phyloP scores from a whole-genome alignment of 2,888 invertebrate genomes.

The Drosophila paramelanica region DNA sequence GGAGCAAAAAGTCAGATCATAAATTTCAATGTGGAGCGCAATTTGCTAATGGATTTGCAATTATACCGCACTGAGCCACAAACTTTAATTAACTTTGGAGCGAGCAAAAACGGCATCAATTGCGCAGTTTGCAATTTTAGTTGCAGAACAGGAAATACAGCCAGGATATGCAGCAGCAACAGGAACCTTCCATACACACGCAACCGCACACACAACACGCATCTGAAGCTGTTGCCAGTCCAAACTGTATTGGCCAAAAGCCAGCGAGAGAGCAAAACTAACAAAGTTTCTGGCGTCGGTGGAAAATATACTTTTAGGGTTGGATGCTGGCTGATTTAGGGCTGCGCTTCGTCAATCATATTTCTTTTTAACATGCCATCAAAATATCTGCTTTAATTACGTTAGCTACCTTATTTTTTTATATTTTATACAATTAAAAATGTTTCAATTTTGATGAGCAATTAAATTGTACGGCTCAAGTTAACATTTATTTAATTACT shows the following conservation, averaged over 20 bases:
- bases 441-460: slow-evolving; percentile 20
- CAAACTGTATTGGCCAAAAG: slow-evolving; percentile 22
- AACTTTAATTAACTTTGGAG: slow-evolving; percentile 18
- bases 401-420: neutral
- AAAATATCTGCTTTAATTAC: slow-evolving; percentile 11
- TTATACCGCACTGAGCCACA: slow-evolving; percentile 5
- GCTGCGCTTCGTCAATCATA: slow-evolving; percentile 5
- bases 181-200: neutral
- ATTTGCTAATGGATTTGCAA: slow-evolving; percentile 11
- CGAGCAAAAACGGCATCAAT: neutral
- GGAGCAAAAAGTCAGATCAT: neutral
- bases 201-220: slow-evolving; percentile 10
- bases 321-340: neutral
- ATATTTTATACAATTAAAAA: neutral
- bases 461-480: slow-evolving; percentile 9
- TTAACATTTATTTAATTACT: slow-evolving; percentile 6
- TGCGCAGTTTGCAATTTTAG: slow-evolving; percentile 19
- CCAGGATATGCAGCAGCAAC: slow-evolving; percentile 7
- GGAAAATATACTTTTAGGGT: neutral
- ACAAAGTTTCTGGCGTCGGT: slow-evolving; percentile 11
- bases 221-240: slow-evolving; percentile 40
- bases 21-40: slow-evolving; percentile 7
- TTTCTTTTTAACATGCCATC: slow-evolving; percentile 16
- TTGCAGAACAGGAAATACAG: slow-evolving; percentile 23
- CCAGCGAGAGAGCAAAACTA: slow-evolving; percentile 10